Conservation (phyloP, 2,888 invertebrate genomes). For the Rhingia campestris region DNA sequence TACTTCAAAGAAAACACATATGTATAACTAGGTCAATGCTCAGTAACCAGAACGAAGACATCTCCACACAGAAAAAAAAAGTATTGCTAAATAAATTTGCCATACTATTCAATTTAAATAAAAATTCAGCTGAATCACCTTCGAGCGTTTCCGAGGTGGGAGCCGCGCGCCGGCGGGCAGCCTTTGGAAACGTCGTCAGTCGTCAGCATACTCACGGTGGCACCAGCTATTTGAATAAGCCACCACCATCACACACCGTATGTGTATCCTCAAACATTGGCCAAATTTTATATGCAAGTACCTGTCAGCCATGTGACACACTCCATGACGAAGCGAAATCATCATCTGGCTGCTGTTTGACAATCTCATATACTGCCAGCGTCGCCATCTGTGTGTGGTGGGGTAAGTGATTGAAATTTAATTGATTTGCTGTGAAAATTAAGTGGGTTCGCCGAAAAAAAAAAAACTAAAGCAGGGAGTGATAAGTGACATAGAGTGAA, state of each 20-base stretch:
- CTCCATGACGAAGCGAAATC: constrained; percentile 5
- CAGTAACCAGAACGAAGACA: constrained; percentile 53
- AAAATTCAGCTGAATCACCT: constrained; percentile 55
- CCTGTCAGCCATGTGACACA: constrained; percentile 1
- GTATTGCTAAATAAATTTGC: constrained; percentile 59
- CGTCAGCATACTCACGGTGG: constrained; percentile 7
- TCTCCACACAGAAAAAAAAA: constrained; percentile 8
- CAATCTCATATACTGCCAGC: background rate
- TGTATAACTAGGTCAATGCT: constrained; percentile 66
- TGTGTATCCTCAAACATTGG: constrained; percentile 11
- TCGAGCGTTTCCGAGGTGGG: background rate
- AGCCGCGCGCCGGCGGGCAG: too few species aligned
- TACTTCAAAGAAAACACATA: constrained; percentile 18
- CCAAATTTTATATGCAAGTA: background rate
- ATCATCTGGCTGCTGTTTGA: constrained; percentile 8
- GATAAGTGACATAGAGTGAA: background rate
- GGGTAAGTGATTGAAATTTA: constrained; percentile 41
- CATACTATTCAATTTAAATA: constrained; percentile 39
- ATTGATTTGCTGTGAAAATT: constrained; percentile 52
- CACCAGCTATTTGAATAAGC: constrained; percentile 16
- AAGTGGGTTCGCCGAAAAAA: constrained; percentile 48
- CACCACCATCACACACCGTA: background rate
- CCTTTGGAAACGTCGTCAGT: constrained; percentile 2
- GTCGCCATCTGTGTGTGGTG: constrained; percentile 4
- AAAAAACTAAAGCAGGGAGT: background rate